A percentile compares a stretch with the other conserved stretches of the same genome.
Conservation (phyloP, 2,797 vertebrate genomes). For the Linurgus olivaceus region DNA sequence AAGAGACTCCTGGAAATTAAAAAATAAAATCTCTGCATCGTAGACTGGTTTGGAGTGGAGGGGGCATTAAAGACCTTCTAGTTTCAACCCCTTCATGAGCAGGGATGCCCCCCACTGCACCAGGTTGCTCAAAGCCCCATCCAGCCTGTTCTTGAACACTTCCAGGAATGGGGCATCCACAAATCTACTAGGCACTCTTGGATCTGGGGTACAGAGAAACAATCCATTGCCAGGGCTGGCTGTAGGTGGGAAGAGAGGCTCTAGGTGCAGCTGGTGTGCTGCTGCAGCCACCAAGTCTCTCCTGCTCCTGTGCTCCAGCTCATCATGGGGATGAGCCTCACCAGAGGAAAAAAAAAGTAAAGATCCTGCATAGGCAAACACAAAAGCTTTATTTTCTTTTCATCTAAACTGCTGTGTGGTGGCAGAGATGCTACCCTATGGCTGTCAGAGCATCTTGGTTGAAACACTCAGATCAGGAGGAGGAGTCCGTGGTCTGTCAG, state of each 20-base stretch:
- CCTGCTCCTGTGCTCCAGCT: background rate
- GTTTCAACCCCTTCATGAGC: background rate
- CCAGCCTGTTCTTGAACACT: background rate
- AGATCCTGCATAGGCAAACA: background rate
- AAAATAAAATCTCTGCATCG: background rate
- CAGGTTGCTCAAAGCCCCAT: background rate
- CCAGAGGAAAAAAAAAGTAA: background rate
- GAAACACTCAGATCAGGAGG: background rate
- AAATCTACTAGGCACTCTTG: background rate
- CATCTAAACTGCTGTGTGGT: background rate
- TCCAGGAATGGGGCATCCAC: background rate
- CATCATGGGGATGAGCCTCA: background rate
- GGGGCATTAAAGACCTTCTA: background rate
- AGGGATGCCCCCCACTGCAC: background rate
- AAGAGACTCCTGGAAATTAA: background rate
- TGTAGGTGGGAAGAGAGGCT: background rate
- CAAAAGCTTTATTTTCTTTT: background rate
- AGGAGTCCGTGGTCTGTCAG: background rate
- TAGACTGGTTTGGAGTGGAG: background rate
- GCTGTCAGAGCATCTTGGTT: background rate
- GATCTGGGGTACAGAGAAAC: background rate
- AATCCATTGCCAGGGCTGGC: background rate
- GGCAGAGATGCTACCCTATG: background rate
- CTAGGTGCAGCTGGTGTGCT: background rate
- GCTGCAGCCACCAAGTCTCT: rapidly evolving